These are phyloP conservation scores for Schlechtendalia chinensis DNA, from an alignment of 1,140 invertebrate species.

Conservation along the genomic window DNA sequence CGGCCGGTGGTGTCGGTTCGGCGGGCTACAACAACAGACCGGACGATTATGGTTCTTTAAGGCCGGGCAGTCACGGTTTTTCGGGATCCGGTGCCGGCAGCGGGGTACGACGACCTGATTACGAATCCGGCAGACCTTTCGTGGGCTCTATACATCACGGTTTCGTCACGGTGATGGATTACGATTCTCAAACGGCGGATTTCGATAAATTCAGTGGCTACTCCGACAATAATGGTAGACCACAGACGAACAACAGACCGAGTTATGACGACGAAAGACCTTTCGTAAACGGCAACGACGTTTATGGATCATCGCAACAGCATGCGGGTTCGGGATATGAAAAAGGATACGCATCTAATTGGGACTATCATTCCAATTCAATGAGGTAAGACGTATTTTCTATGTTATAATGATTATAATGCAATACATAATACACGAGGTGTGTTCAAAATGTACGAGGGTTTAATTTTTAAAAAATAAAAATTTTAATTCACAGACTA, in stretches of 20 bases:
- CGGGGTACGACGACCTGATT: not conserved
- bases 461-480: too few relatives aligned
- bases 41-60: not conserved
- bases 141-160: not conserved
- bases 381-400: constrained; percentile 40
- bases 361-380: constrained; percentile 41
- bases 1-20: not conserved
- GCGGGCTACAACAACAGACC: not conserved
- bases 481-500: too few relatives aligned
- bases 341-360: constrained; percentile 45
- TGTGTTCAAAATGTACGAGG: too few relatives aligned
- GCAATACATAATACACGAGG: too few relatives aligned
- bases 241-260: constrained; percentile 7
- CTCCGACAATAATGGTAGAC: not conserved
- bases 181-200: not conserved
- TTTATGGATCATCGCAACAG: constrained; percentile 27
- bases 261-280: constrained; percentile 6
- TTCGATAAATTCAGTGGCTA: constrained; percentile 21
- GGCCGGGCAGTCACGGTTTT: not conserved
- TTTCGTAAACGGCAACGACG: not conserved
- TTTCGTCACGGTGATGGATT: not conserved
- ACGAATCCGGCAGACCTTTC: not conserved
- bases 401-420: not conserved
- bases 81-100: not conserved
- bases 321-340: constrained; percentile 8